A percentile compares a stretch with the other conserved stretches of the same genome.
Evolutionary conservation across 2,797 vertebrate genomes (phyloP).

Genomic region (Salarias fasciatus): DNA sequence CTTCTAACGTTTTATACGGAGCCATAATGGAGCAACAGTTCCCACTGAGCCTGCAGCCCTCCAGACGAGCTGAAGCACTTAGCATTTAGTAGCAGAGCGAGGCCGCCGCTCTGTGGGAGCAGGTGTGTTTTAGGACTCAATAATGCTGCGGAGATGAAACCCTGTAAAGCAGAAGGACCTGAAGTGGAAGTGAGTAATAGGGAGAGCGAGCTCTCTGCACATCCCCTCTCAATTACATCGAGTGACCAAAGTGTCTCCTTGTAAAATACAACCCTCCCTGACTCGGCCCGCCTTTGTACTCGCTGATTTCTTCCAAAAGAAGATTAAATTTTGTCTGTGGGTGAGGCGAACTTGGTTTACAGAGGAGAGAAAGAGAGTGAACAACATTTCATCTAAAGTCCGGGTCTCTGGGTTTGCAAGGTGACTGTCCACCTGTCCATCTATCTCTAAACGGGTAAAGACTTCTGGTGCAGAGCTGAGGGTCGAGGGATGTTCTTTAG

Average conservation of each 20-base stretch:
- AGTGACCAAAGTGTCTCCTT: constrained; percentile 59
- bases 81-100: constrained; percentile 48
- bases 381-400: constrained; percentile 2
- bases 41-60: constrained; percentile 35
- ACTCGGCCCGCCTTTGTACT: constrained; percentile 11
- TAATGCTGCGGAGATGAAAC: constrained; percentile 65
- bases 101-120: constrained; percentile 55
- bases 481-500: too few species aligned
- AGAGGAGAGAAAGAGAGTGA: not conserved
- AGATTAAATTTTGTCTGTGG: constrained; percentile 43
- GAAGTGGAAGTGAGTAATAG: constrained; percentile 51
- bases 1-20: constrained; percentile 40
- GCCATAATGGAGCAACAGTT: constrained; percentile 44
- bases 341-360: constrained; percentile 21
- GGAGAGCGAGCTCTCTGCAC: constrained; percentile 48
- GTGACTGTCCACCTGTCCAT: too few species aligned
- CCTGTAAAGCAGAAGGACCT: constrained; percentile 58
- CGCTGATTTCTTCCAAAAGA: constrained; percentile 39
- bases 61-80: constrained; percentile 58
- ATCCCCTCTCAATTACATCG: constrained; percentile 65
- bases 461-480: too few species aligned
- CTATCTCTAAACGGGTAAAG: too few species aligned
- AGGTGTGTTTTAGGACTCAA: constrained; percentile 77
- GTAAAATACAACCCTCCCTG: constrained; percentile 45
- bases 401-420: too few species aligned